These are phyloP conservation scores for Drosophila merina DNA, from an alignment of 2,888 invertebrate species.

Conservation along the genomic window DNA sequence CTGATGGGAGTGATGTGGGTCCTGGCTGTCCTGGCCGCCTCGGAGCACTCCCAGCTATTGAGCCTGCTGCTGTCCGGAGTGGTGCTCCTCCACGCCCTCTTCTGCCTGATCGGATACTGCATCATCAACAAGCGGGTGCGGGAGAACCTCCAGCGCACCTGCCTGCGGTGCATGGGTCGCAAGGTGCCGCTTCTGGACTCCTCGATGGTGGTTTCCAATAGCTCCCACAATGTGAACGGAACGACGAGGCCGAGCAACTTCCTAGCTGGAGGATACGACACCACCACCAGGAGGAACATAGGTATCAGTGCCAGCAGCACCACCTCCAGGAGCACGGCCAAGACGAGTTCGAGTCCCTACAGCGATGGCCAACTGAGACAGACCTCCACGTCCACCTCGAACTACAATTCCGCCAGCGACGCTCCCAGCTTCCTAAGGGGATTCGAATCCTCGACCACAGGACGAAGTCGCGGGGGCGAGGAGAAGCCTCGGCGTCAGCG, in stretches of 20 bases:
- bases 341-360: slow-evolving; percentile 96
- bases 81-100: slow-evolving; percentile 91
- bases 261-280: slow-evolving; percentile 84
- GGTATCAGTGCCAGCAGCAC: slow-evolving; percentile 98
- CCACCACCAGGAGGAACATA: slow-evolving; percentile 88
- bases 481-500: slow-evolving; percentile 83
- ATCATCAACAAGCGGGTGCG: slow-evolving; percentile 93
- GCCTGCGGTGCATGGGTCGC: slow-evolving; percentile 91
- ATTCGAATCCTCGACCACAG: slow-evolving; percentile 81
- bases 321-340: slow-evolving; percentile 96
- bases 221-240: slow-evolving; percentile 90
- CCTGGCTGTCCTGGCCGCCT: slow-evolving; percentile 90
- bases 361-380: slow-evolving; percentile 93
- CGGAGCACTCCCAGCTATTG: slow-evolving; percentile 89
- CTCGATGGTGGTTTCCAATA: slow-evolving; percentile 89
- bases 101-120: slow-evolving; percentile 93
- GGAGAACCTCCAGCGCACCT: slow-evolving; percentile 86
- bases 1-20: slow-evolving; percentile 94
- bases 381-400: slow-evolving; percentile 93
- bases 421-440: slow-evolving; percentile 89
- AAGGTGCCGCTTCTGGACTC: slow-evolving; percentile 92
- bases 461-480: slow-evolving; percentile 66
- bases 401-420: slow-evolving; percentile 92
- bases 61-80: slow-evolving; percentile 91
- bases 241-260: slow-evolving; percentile 80